A percentile compares a stretch with the other conserved stretches of the same genome.
phyloP scores from a whole-genome alignment of 37 sponge, comb jelly and placozoan species.

The Ephydatia muelleri region DNA sequence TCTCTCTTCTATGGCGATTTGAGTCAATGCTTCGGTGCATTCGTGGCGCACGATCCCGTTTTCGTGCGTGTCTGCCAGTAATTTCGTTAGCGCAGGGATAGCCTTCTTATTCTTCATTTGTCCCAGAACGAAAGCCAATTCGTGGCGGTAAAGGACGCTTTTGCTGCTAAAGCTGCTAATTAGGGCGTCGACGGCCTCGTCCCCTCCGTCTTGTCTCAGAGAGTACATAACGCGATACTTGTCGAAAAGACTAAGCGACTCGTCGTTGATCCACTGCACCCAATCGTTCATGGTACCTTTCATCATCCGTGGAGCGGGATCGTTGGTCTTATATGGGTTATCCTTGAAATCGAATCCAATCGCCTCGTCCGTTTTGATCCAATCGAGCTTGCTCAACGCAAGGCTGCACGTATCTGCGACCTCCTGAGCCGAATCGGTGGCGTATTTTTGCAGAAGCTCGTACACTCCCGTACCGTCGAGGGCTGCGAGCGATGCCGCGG shows the following conservation, averaged over 20 bases:
- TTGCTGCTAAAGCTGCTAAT: slow-evolving; percentile 66
- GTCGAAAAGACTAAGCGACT: slow-evolving; percentile 65
- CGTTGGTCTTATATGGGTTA: slow-evolving; percentile 80
- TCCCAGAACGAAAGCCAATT: slow-evolving; percentile 96
- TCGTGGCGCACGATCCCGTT: slow-evolving; percentile 96
- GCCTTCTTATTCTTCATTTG: slow-evolving; percentile 85
- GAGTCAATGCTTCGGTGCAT: slow-evolving; percentile 97
- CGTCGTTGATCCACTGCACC: slow-evolving; percentile 48
- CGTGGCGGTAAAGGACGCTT: slow-evolving; percentile 93
- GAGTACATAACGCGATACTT: slow-evolving; percentile 93
- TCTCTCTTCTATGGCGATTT: slow-evolving; percentile 77
- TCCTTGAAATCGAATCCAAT: slow-evolving; percentile 31
- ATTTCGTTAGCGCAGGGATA: slow-evolving; percentile 57
- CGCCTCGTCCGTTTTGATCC: slow-evolving; percentile 37
- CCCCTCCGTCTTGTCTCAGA: slow-evolving; percentile 75
- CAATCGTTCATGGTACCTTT: slow-evolving; percentile 52
- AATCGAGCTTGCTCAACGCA: slow-evolving; percentile 70
- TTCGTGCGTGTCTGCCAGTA: slow-evolving; percentile 72
- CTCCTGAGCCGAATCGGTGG: slow-evolving; percentile 48
- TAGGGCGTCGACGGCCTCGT: slow-evolving; percentile 68
- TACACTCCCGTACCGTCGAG: slow-evolving; percentile 56
- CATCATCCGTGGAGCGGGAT: slow-evolving; percentile 90
- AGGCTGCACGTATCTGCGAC: slow-evolving; percentile 89
- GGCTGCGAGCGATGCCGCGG: slow-evolving; percentile 94
- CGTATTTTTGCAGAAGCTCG: slow-evolving; percentile 48